Base-by-base conservation (phyloP, 2,113 vertebrate genomes). In the Gambusia holbrooki region DNA sequence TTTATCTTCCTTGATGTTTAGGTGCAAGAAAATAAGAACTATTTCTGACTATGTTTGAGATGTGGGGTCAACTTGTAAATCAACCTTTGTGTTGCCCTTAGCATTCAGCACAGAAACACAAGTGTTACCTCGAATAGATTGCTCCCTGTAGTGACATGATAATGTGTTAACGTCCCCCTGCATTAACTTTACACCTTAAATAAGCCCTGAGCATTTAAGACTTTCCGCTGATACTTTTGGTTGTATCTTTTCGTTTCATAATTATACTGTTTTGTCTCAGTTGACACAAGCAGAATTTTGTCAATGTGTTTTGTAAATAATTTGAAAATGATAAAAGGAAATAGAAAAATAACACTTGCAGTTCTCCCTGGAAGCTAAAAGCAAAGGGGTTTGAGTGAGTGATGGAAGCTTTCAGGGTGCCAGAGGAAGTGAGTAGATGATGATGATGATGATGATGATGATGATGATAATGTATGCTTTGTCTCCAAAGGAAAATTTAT, bases 1-100 rank as follows among this genome's bases (percentile, higher is more conserved):
- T 76, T 69, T 62, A 75, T 83, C 74, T 84, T 83, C 78, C 71
- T 58, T 42, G 5, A 76, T 77, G 64, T 30, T 65, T 30, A 0
- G 40, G 65, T 61, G 69, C 22, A 65, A 72, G 63, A 32, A 81
- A 88, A 83, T 88, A 79, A 37, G 74, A 84, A 45, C 75, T 77
- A 83, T 90, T 88, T 89, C 84, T 90, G 81, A 85, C 72, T 67
- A 77, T 81, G 75, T 79, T 87, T 80, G 22, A 61, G 68, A 82
- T 73, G 69, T 71, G 79, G 74, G 84, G 89, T 90, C 88, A 89
- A 82, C 82, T 80, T 91, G 86, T 87, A 90, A 88, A 91, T 85
- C 84, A 83, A 84, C 69, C 65, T 67, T 77, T 81, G 76, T 82
- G 71, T 78, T 84, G 37, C 69, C 77, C 77, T 83, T 65, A 62